A percentile compares a stretch with the other conserved stretches of the same genome.
Conservation (phyloP, 2,888 invertebrate species). For the Ceramica pisi region DNA sequence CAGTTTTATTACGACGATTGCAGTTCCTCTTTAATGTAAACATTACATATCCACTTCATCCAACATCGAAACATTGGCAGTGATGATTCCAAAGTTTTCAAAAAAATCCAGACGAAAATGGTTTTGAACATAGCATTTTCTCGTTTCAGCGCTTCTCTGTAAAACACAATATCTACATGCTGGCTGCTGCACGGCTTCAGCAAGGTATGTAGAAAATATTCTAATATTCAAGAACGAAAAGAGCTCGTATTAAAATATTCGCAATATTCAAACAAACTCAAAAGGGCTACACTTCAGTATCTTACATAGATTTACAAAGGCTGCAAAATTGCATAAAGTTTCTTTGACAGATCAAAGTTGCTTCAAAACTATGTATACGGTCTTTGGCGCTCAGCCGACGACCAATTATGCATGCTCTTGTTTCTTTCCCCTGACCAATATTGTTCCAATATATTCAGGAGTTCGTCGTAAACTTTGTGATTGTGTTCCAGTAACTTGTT, state of each 20-base stretch:
- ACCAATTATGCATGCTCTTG: not conserved
- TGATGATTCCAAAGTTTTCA: too few species aligned
- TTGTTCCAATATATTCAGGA: constrained; percentile 22
- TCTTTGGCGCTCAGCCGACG: constrained; percentile 26
- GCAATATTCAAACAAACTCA: constrained; percentile 7
- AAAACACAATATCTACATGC: not conserved
- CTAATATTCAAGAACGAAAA: constrained; percentile 3
- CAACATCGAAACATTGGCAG: too few species aligned
- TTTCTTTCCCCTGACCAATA: constrained; percentile 12
- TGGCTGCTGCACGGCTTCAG: not conserved
- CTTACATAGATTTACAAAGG: constrained; percentile 4
- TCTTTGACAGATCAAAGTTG: constrained; percentile 18
- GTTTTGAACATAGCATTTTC: not conserved
- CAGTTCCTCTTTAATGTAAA: not conserved
- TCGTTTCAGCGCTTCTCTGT: constrained; percentile 2
- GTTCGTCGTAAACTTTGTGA: constrained; percentile 32
- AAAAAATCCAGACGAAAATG: not conserved
- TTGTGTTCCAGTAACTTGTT: constrained; percentile 57
- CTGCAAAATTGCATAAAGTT: constrained; percentile 3
- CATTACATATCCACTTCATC: too few species aligned
- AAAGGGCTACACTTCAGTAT: constrained; percentile 2
- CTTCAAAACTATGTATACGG: constrained; percentile 5
- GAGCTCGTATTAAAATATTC: constrained; percentile 9
- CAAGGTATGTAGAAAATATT: constrained; percentile 17
- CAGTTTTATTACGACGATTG: not conserved